Base-by-base conservation (phyloP, 2,797 vertebrate genomes). In the Hippoglossus hippoglossus region DNA sequence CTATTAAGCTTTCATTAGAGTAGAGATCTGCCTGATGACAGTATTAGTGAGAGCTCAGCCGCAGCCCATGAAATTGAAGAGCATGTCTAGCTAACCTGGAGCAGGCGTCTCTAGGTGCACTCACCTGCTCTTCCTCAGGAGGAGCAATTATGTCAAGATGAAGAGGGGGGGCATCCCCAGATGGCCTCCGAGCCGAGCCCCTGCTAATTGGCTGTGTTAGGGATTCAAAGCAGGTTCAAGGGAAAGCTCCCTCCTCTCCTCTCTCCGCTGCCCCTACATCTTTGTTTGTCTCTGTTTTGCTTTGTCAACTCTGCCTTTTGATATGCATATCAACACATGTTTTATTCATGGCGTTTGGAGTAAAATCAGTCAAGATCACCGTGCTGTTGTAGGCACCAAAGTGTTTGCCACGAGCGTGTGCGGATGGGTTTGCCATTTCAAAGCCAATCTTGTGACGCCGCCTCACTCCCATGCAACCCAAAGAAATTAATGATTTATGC, bases 141-240 rank as follows among this genome's bases (percentile, higher is more conserved):
- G 96, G 92, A 75, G 81, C 92, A 96, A 96, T 98, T 96, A 96
- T 91, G 86, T 85, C 80, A 82, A 85, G 75, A 84, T 86, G 81
- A 89, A 82, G 31, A 28, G 56, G 56, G 62, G 50, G 70, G 88
- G 80, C 68, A 65, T 92, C 75, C 94, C 93, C 88, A 91, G 89
- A 91, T 71, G 82, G 78, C 79, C 82, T 75, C 50, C 1, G 51
- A 89, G 89, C 82, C 87, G 66, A 90, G 86, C 89, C 91, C 88
- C 73, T 79, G 87, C 89, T 95, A 94, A 94, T 93, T 93, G 93
- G 87, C 83, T 46, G 81, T 90, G 91, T 94, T 93, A 89, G 84
- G 60, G 79, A 92, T 92, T 91, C 86, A 87, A 82, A 86, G 77
- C 78, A 79, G 73, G 85, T 87, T 89, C 69, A 77, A 83, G 57